Evolutionary conservation across 2,113 vertebrate genomes (phyloP), one percentile per base, ranked within the genome.

Genomic region (Poecilia latipinna): DNA sequence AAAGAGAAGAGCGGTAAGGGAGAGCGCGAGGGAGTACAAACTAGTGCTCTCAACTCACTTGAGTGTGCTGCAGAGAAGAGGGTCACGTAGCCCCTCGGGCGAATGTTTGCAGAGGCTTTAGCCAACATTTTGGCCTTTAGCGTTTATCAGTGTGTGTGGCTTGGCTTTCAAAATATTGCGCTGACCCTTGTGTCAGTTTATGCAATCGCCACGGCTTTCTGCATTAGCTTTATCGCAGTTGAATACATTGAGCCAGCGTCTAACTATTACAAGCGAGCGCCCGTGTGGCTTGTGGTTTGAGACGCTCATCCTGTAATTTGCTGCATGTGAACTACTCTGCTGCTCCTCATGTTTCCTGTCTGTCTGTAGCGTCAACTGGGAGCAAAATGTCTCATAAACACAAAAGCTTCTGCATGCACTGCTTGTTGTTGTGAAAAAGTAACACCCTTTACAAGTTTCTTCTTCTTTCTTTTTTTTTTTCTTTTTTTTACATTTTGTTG

Each of bases 1-100:
- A 93, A 93, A 92, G 89, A 89, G 78, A 85, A 84, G 85, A 75
- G 78, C 66, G 42, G 75, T 60, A 79, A 74, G 77, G 65, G 77
- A 64, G 75, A 79, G 70, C 70, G 66, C 72, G 76, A 71, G 54
- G 44, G 33, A 84, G 70, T 68, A 54, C 79, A 68, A 80, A 79
- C 61, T 73, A 44, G 48, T 76, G 71, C 54, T 65, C 82, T 86
- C 76, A 42, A 17, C 87, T 79, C 67, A 61, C 80, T 81, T 48
- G 33, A 86, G 88, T 86, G 70, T 80, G 75, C 78, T 86, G 72
- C 67, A 63, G 67, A 83, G 80, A 74, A 78, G 75, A 81, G 77
- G 87, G 87, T 88, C 88, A 84, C 65, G 57, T 67, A 42, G 77
- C 86, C 80, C 51, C 78, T 54, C 72, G 28, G 74, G 68, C 75